These are phyloP conservation scores for Epizoanthus stellaris DNA, from an alignment of 92 coral and sea anemone genomes.

Conservation along the genomic window DNA sequence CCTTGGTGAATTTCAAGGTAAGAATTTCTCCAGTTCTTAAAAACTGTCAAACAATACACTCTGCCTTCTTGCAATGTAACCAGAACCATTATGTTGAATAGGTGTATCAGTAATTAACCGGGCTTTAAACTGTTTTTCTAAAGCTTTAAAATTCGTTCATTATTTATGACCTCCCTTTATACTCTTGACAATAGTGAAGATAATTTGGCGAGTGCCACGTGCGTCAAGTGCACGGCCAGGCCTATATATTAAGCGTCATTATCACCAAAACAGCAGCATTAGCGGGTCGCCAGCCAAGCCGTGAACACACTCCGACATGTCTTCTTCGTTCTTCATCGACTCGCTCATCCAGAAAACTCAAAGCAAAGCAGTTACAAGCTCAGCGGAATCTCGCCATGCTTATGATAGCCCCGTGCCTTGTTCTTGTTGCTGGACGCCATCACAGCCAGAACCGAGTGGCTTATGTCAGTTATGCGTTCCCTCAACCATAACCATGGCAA, in stretches of 20 bases:
- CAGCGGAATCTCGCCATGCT: constrained; percentile 74
- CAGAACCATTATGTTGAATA: constrained; percentile 55
- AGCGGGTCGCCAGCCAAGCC: constrained; percentile 43
- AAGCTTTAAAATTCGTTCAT: constrained; percentile 93
- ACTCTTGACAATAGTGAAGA: constrained; percentile 87
- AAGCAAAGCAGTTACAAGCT: constrained; percentile 73
- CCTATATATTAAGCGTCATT: constrained; percentile 55
- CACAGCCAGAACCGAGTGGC: constrained; percentile 88
- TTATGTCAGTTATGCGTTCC: constrained; percentile 97
- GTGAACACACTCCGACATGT: constrained; percentile 65
- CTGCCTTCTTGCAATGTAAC: constrained; percentile 66
- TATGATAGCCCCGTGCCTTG: constrained; percentile 91
- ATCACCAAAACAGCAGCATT: constrained; percentile 57
- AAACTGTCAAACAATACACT: constrained; percentile 41
- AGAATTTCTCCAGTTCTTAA: background rate
- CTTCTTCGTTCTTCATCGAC: constrained; percentile 97
- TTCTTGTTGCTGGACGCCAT: constrained; percentile 97
- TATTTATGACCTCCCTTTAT: constrained; percentile 95
- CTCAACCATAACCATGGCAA: constrained; percentile 69
- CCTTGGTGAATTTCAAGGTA: constrained; percentile 16
- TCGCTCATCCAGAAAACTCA: constrained; percentile 92
- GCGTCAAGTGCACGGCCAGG: constrained; percentile 63
- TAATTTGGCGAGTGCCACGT: constrained; percentile 89
- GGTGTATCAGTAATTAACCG: constrained; percentile 86
- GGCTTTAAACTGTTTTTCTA: constrained; percentile 94